Percentiles rank a stretch among this genome's conserved stretches.
Conservation (phyloP, 30 jellyfish, hydroid and myxozoan genomes). For the Aurelia coerulea region DNA sequence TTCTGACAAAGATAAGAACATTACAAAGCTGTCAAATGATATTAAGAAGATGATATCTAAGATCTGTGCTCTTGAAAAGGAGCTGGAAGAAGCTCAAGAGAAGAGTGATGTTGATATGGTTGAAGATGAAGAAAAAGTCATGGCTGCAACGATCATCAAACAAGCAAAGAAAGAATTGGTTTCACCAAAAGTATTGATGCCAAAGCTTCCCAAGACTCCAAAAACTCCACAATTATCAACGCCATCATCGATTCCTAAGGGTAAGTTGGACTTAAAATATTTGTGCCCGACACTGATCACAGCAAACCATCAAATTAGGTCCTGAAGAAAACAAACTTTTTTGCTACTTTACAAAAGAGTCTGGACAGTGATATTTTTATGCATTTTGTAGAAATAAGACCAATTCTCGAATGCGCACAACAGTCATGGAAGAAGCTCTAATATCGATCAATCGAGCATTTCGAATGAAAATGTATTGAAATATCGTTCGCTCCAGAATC, state of each 20-base stretch:
- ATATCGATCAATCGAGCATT: too few relatives aligned
- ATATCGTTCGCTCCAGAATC: too few relatives aligned
- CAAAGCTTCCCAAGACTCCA: background rate
- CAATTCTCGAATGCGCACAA: background rate
- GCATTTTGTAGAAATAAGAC: background rate
- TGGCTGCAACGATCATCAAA: background rate
- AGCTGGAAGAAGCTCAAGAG: background rate
- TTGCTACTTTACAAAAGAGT: too few relatives aligned
- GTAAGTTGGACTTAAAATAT: background rate
- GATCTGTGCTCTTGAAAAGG: constrained; percentile 3
- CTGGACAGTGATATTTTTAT: background rate
- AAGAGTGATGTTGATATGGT: constrained; percentile 30
- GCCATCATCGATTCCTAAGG: constrained; percentile 31
- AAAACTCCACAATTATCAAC: constrained; percentile 29
- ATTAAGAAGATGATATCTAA: constrained; percentile 9
- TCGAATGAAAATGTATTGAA: too few relatives aligned
- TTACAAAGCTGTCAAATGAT: constrained; percentile 10
- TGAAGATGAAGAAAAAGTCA: background rate
- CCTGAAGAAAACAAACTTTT: too few relatives aligned
- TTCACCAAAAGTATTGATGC: background rate
- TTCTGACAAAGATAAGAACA: constrained; percentile 2
- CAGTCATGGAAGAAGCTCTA: background rate
- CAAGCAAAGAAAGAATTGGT: background rate
- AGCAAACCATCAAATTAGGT: too few relatives aligned
- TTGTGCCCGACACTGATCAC: too few relatives aligned